phyloP scores from a whole-genome alignment of 2,797 vertebrate genomes.

The Danio choprae region DNA sequence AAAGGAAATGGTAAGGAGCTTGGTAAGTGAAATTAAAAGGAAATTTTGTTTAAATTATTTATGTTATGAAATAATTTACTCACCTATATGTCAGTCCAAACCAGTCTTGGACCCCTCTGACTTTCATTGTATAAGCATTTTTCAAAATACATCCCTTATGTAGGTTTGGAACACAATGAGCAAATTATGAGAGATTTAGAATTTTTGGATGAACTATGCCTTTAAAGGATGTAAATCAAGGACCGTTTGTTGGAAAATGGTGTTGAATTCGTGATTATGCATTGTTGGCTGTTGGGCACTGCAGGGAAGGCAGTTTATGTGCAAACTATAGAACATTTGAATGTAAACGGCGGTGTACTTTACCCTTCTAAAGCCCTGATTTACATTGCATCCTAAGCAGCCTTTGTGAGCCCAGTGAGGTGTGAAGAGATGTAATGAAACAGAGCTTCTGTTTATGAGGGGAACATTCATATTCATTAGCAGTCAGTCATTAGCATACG shows the following conservation, averaged over 20 bases:
- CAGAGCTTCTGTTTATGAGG: constrained; percentile 78
- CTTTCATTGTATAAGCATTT: neutral
- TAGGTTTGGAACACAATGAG: neutral
- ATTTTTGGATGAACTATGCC: neutral
- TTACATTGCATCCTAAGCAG: constrained; percentile 89
- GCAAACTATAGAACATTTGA: constrained; percentile 67
- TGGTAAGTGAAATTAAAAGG: no score
- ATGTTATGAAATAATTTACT: no score
- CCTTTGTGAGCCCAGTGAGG: constrained; percentile 81
- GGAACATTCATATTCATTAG: constrained; percentile 93
- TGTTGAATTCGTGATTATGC: constrained; percentile 45
- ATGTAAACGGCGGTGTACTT: constrained; percentile 72
- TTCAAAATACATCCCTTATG: no score
- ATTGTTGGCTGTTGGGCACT: constrained; percentile 49
- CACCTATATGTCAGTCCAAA: no score
- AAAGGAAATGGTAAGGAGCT: no score
- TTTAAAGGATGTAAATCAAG: constrained; percentile 13
- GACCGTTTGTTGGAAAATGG: constrained; percentile 22
- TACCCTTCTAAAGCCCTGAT: constrained; percentile 86
- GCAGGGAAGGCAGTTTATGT: constrained; percentile 64
- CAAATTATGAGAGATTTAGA: neutral
- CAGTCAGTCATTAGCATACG: constrained; percentile 79
- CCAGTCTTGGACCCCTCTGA: neutral
- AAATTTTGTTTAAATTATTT: no score
- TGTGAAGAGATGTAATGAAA: constrained; percentile 91